phyloP scores from a whole-genome alignment of 2,888 invertebrate genomes.

The Margaritifera margaritifera region DNA sequence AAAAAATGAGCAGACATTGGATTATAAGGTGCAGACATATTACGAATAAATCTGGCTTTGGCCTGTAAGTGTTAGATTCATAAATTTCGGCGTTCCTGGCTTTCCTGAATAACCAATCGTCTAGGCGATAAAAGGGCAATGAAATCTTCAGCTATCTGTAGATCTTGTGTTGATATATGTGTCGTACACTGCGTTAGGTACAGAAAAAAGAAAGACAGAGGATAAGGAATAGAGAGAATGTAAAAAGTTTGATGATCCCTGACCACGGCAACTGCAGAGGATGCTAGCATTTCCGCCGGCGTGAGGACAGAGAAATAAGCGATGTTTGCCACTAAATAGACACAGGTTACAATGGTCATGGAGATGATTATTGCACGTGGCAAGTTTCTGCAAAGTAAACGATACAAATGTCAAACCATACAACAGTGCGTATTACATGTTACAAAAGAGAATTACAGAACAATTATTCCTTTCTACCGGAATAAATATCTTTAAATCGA shows the following conservation, averaged over 20 bases:
- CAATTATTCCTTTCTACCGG: too few species aligned
- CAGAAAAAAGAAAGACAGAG: background rate
- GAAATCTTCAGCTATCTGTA: too few species aligned
- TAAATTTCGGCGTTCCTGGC: too few species aligned
- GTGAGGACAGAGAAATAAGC: constrained; percentile 66
- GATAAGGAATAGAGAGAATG: background rate
- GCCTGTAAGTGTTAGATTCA: too few species aligned
- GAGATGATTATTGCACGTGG: constrained; percentile 65
- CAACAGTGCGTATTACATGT: background rate
- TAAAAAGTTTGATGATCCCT: constrained; percentile 61
- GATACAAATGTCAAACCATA: background rate
- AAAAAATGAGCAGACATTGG: too few species aligned
- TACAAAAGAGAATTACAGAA: too few species aligned
- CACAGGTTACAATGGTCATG: constrained; percentile 57
- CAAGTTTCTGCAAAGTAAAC: constrained; percentile 58
- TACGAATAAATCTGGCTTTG: too few species aligned
- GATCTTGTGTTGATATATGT: background rate
- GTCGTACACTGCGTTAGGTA: background rate
- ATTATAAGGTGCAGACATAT: too few species aligned
- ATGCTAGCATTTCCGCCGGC: constrained; percentile 59
- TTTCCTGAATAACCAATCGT: too few species aligned
- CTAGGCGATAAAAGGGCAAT: too few species aligned
- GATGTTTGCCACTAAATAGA: constrained; percentile 64
- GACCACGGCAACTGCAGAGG: constrained; percentile 77
- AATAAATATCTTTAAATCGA: too few species aligned